Evolutionary conservation across 2,113 vertebrate species (phyloP).

Genomic region (Peromyscus californicus): DNA sequence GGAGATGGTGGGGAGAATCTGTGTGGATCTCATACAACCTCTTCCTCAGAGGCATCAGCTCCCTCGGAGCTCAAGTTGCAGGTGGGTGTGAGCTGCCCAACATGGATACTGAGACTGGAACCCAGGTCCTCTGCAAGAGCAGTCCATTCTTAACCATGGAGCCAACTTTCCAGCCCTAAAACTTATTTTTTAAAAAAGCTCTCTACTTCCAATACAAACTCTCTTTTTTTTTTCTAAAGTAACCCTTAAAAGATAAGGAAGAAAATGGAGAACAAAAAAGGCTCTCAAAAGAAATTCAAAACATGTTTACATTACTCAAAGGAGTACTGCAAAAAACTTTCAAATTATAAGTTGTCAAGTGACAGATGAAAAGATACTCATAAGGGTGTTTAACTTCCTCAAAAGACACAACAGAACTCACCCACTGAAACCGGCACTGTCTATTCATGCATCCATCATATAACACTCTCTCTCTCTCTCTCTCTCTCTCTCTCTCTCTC

Average conservation of each 20-base stretch:
- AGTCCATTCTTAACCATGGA: background rate
- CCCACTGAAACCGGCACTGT: background rate
- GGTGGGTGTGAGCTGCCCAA: background rate
- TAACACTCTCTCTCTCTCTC: too few species aligned
- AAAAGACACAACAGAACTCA: conserved; percentile 11
- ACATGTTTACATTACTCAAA: conserved; percentile 41
- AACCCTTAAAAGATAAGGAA: conserved; percentile 18
- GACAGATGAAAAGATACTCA: conserved; percentile 52
- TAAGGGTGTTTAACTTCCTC: conserved; percentile 33
- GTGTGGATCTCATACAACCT: background rate
- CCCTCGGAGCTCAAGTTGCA: background rate
- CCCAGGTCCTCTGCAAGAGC: background rate
- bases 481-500: too few species aligned
- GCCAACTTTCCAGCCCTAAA: background rate
- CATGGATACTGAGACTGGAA: background rate
- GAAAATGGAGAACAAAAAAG: background rate
- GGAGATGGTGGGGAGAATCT: too few species aligned
- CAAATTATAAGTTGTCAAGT: conserved; percentile 57
- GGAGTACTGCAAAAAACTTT: conserved; percentile 28
- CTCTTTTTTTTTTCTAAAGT: conserved; percentile 7
- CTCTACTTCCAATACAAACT: background rate
- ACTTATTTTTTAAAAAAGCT: background rate
- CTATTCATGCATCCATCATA: background rate
- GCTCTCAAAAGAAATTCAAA: conserved; percentile 53
- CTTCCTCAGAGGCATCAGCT: background rate